A percentile compares a stretch with the other conserved stretches of the same genome.
Evolutionary conservation across 1,140 invertebrate genomes (phyloP).

Genomic region (Drosophila sulfurigaster): DNA sequence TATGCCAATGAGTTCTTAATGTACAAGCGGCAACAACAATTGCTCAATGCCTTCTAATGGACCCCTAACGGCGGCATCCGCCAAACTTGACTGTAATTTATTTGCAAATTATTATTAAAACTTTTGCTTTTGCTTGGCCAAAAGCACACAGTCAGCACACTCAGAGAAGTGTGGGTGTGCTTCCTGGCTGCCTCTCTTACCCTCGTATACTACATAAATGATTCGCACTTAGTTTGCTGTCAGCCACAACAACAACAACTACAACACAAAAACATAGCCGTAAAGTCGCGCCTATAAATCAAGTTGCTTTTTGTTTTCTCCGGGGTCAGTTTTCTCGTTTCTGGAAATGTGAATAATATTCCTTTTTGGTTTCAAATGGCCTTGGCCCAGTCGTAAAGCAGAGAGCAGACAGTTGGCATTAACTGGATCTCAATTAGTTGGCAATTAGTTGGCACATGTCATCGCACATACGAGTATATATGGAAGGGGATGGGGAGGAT

Average conservation of each 20-base stretch:
- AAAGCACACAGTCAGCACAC: conserved; percentile 7
- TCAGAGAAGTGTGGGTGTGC: conserved; percentile 1
- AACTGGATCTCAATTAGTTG: conserved; percentile 70
- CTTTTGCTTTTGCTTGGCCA: conserved; percentile 52
- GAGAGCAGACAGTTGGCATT: conserved; percentile 43
- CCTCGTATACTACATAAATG: conserved; percentile 64
- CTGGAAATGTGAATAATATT: conserved; percentile 34
- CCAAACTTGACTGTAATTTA: conserved; percentile 78
- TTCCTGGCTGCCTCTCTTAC: conserved; percentile 14
- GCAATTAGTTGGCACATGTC: conserved; percentile 58
- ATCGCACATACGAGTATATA: not conserved
- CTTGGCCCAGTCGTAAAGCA: not conserved
- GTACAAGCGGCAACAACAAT: conserved; percentile 58
- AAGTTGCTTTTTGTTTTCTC: conserved; percentile 49
- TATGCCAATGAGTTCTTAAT: conserved; percentile 84
- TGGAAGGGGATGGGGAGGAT: not conserved
- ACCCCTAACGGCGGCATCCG: conserved; percentile 57
- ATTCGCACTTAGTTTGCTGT: conserved; percentile 83
- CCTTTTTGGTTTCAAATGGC: conserved; percentile 8
- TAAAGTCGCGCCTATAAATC: conserved; percentile 76
- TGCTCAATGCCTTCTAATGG: conserved; percentile 51
- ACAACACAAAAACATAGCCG: conserved; percentile 44
- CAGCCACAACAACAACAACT: conserved; percentile 68
- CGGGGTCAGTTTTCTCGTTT: conserved; percentile 33
- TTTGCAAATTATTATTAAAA: conserved; percentile 85